Evolutionary conservation across 2,888 invertebrate genomes (phyloP).

Genomic region (Torymus auratus): DNA sequence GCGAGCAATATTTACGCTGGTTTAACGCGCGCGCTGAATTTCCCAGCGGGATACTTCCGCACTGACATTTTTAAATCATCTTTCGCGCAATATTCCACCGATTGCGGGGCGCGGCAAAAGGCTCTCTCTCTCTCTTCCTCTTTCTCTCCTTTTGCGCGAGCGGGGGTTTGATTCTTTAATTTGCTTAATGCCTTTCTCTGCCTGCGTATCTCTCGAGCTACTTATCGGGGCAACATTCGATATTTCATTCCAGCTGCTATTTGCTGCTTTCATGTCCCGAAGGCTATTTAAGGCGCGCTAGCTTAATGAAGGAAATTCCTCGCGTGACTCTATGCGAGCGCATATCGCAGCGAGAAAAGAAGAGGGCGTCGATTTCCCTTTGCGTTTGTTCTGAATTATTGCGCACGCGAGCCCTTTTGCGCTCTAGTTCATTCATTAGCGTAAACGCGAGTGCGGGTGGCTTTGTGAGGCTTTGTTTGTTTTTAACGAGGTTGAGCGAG

Average conservation of each 20-base stretch:
- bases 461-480: too few species aligned
- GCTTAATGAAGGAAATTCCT: conserved; percentile 34
- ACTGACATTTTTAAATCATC: too few species aligned
- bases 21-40: too few species aligned
- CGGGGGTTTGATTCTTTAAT: conserved; percentile 20
- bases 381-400: conserved; percentile 10
- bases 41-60: too few species aligned
- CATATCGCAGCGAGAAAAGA: background rate
- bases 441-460: too few species aligned
- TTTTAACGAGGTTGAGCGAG: too few species aligned
- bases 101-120: too few species aligned
- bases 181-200: conserved; percentile 3
- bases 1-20: too few species aligned
- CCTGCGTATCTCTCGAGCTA: background rate
- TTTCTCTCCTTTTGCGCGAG: background rate
- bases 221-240: conserved; percentile 8
- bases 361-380: conserved; percentile 4
- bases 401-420: too few species aligned
- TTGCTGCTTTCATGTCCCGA: background rate
- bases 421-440: too few species aligned
- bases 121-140: too few species aligned
- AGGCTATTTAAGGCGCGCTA: background rate
- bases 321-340: background rate
- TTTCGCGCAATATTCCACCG: too few species aligned
- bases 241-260: conserved; percentile 13